Evolutionary conservation across 2,888 invertebrate species (phyloP).

Genomic region (Cephonodes hylas): DNA sequence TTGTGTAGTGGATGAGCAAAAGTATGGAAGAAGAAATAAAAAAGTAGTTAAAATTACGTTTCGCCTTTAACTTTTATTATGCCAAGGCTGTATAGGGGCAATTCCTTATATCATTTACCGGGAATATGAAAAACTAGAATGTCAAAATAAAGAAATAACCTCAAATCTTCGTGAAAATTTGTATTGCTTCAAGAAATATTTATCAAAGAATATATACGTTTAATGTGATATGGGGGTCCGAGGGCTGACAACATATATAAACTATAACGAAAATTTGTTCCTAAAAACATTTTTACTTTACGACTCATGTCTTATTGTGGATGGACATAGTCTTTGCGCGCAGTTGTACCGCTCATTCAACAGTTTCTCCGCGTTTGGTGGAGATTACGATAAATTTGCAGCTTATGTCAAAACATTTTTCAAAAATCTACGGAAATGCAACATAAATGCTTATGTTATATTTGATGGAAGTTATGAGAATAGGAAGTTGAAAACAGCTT

Average conservation of each 20-base stretch:
- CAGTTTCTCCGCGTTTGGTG: conserved; percentile 88
- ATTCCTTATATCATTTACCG: no score
- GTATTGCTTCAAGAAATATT: neutral
- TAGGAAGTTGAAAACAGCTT: conserved; percentile 85
- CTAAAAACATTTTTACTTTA: conserved; percentile 84
- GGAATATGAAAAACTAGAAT: no score
- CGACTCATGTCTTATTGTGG: conserved; percentile 87
- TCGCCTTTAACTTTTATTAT: no score
- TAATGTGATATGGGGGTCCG: conserved; percentile 86
- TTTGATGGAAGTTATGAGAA: conserved; percentile 90
- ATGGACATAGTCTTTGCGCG: conserved; percentile 89
- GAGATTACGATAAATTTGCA: conserved; percentile 91
- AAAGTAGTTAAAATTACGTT: no score
- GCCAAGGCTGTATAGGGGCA: no score
- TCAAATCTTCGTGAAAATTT: neutral
- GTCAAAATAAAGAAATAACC: neutral
- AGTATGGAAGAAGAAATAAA: no score
- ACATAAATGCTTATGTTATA: conserved; percentile 86
- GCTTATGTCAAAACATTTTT: conserved; percentile 85
- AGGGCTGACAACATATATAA: conserved; percentile 91
- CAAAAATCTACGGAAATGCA: conserved; percentile 84
- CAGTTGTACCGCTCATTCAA: conserved; percentile 84
- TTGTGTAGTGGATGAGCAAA: no score
- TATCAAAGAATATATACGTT: neutral
- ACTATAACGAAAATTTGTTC: conserved; percentile 83